A percentile compares a stretch with the other conserved stretches of the same genome.
phyloP scores from a whole-genome alignment of 2,113 vertebrate species.

The Bostrychus sinensis region DNA sequence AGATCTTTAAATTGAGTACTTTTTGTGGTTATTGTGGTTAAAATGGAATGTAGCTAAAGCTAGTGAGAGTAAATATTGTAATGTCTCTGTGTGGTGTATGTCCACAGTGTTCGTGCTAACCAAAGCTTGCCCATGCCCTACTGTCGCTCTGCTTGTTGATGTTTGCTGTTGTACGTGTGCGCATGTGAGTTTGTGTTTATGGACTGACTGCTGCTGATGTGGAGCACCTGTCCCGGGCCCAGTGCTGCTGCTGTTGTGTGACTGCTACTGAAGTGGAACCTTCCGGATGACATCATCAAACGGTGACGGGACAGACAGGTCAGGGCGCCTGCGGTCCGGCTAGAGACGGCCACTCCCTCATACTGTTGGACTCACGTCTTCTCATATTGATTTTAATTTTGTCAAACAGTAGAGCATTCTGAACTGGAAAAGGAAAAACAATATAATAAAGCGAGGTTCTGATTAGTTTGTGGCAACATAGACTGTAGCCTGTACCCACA shows the following conservation, averaged over 20 bases:
- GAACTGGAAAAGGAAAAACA: slow-evolving; percentile 3
- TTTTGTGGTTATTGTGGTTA: not conserved
- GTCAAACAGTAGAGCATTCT: slow-evolving; percentile 1
- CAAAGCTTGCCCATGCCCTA: slow-evolving; percentile 33
- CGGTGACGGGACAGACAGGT: slow-evolving; percentile 65
- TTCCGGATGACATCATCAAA: slow-evolving; percentile 75
- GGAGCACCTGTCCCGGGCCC: slow-evolving; percentile 63
- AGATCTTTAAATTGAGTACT: not conserved
- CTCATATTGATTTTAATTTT: slow-evolving; percentile 15
- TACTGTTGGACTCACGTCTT: slow-evolving; percentile 4
- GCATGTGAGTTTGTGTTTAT: slow-evolving; percentile 33
- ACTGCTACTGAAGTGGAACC: slow-evolving; percentile 51
- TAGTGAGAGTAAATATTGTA: not conserved
- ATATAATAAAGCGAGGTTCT: slow-evolving; percentile 7
- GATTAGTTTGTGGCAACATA: slow-evolving; percentile 3
- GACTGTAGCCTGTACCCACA: not conserved
- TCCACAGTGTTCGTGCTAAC: slow-evolving; percentile 43
- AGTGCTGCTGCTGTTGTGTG: slow-evolving; percentile 46
- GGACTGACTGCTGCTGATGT: slow-evolving; percentile 44
- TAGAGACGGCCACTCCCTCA: slow-evolving; percentile 46
- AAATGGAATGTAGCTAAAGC: not conserved
- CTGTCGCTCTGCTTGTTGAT: slow-evolving; percentile 53
- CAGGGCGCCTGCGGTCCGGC: slow-evolving; percentile 60
- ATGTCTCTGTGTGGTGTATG: slow-evolving; percentile 42
- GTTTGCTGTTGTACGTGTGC: slow-evolving; percentile 30